Evolutionary conservation across 2,888 invertebrate species (phyloP), one percentile per base, ranked within the genome.

Genomic region (Rhamnusium bicolor): DNA sequence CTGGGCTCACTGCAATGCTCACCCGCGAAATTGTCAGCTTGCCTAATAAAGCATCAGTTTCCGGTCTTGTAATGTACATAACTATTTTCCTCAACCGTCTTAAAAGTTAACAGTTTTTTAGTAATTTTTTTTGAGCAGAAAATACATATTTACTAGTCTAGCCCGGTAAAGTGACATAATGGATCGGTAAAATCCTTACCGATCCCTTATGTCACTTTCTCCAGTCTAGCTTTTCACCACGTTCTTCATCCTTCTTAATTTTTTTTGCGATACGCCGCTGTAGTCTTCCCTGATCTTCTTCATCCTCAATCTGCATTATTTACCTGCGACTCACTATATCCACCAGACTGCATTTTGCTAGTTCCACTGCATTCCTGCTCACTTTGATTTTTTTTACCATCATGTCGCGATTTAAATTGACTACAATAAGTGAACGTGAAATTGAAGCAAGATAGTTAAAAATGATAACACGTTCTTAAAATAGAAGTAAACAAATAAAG

Each of bases 321-420:
- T 79, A 81, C 80, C 75, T 71, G 73, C 68, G 71, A 70, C 70
- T 65, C 68, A 69, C 70, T 76, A 73, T 69, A 73, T 76, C 73
- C 76, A 74, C 79, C 74, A 78, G 80, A 79, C 79, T 80, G 81
- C 79, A 77, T 81, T 81, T 82, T 78, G 80, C 80, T 80, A 80
- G 80, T 80, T 82, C 77, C 74, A 80, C 79, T 75, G 77, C 80
- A 82, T 82, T 81, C 80, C 80, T 72, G 71, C 65, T 67, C 72
- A 74, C 77, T 78, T 76, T 73, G 66, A 73, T 72, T 78, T 73
- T 76, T 80, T 74, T 78, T 74, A 72, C 46, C 65, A 70, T 74
- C 73, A 74, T 74, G 73, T 66, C 66, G 70, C 74, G 72, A 75
- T 74, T 75, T 75, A 77, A 77, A 77, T 75, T 75, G 75, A 77